phyloP scores from a whole-genome alignment of 2,797 vertebrate species.

The Falco novaeseelandiae region DNA sequence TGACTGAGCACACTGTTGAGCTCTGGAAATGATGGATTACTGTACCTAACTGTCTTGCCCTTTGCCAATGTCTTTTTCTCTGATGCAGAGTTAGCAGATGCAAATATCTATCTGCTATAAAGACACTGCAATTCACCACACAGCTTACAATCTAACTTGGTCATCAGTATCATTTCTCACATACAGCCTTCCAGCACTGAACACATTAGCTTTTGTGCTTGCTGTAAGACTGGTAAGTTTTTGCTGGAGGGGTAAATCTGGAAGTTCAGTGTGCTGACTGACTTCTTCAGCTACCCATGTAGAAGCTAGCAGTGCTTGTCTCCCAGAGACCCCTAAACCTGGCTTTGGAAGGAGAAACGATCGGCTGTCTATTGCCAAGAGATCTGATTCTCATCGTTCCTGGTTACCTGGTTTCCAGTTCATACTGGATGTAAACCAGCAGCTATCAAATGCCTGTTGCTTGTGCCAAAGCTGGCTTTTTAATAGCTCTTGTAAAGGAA shows the following conservation, averaged over 20 bases:
- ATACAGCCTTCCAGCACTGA: background rate
- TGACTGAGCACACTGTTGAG: background rate
- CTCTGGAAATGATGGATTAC: background rate
- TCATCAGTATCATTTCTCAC: background rate
- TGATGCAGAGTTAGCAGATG: background rate
- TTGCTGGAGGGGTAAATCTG: background rate
- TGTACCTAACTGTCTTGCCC: background rate
- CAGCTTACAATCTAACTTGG: background rate
- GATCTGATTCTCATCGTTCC: background rate
- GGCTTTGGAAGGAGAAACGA: background rate
- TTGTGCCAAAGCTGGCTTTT: constrained; percentile 34
- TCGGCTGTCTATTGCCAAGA: background rate
- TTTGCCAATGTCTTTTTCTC: background rate
- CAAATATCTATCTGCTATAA: background rate
- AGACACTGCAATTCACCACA: background rate
- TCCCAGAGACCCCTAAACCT: background rate
- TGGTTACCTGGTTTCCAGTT: constrained; percentile 11
- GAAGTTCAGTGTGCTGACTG: background rate
- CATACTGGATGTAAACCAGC: constrained; percentile 6
- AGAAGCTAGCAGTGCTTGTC: background rate
- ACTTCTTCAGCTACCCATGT: background rate
- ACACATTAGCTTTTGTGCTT: background rate
- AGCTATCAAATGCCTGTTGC: constrained; percentile 15
- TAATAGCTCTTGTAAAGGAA: constrained; percentile 35
- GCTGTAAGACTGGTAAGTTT: background rate